Evolutionary conservation across 2,888 invertebrate species (phyloP).

Genomic region (Scaptomyza reducta): DNA sequence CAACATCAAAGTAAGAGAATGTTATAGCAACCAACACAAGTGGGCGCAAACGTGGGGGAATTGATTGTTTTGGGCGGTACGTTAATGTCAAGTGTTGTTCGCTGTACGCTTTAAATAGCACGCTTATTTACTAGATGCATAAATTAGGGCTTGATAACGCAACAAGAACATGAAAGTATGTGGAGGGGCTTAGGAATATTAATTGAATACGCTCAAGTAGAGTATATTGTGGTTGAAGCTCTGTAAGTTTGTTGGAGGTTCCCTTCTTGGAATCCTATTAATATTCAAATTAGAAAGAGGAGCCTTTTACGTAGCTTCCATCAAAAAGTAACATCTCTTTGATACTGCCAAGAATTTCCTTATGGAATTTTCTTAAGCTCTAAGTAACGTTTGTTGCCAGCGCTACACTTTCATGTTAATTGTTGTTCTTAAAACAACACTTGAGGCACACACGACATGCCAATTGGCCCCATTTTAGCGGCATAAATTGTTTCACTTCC

Average conservation of each 20-base stretch:
- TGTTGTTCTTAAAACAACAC: slow-evolving; percentile 34
- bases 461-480: slow-evolving; percentile 60
- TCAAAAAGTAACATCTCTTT: not conserved
- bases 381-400: not conserved
- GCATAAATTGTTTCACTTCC: slow-evolving; percentile 73
- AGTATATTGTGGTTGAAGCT: not conserved
- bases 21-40: slow-evolving; percentile 15
- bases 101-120: slow-evolving; percentile 17
- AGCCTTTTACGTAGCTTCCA: too few species aligned
- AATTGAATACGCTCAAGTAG: not conserved
- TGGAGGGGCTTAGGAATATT: not conserved
- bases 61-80: slow-evolving; percentile 38
- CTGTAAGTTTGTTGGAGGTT: not conserved
- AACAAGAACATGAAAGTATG: not conserved
- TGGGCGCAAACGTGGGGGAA: slow-evolving; percentile 8
- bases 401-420: too few species aligned
- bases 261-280: not conserved
- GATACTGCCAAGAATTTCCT: too few species aligned
- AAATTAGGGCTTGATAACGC: not conserved
- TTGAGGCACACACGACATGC: slow-evolving; percentile 18
- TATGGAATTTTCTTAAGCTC: not conserved
- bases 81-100: slow-evolving; percentile 29
- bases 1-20: slow-evolving; percentile 30
- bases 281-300: not conserved
- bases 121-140: slow-evolving; percentile 6